These are phyloP conservation scores for Magallana gigas DNA, from an alignment of 1,140 invertebrate genomes.

Conservation along the genomic window DNA sequence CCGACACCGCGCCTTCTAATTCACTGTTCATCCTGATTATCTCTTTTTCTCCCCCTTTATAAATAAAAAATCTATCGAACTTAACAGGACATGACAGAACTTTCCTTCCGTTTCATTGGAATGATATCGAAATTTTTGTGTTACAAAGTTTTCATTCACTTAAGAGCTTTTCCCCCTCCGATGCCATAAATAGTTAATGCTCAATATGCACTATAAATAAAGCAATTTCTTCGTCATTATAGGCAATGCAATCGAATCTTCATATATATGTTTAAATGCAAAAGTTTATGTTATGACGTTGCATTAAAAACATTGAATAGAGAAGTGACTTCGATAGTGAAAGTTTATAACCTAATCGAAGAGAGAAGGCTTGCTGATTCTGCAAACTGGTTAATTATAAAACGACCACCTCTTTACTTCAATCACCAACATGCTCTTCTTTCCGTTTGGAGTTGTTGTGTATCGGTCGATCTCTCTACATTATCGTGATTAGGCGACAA, in stretches of 20 bases:
- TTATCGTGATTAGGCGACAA: neutral
- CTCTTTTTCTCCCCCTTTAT: neutral
- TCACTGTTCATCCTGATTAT: neutral
- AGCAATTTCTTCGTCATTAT: too few species aligned
- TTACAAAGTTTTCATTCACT: too few species aligned
- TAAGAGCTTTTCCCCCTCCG: too few species aligned
- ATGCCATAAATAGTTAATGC: too few species aligned
- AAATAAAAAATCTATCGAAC: neutral
- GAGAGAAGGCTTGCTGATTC: neutral
- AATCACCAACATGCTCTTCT: slow-evolving; percentile 4
- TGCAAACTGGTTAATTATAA: neutral
- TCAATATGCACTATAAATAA: too few species aligned
- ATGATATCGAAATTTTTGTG: too few species aligned
- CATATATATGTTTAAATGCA: too few species aligned
- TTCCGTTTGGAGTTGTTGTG: slow-evolving; percentile 14
- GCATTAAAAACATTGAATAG: too few species aligned
- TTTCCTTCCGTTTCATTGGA: neutral
- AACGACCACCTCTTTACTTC: neutral
- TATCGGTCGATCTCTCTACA: neutral
- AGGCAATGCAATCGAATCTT: too few species aligned
- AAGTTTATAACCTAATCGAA: neutral
- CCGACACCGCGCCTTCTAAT: neutral
- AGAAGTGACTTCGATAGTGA: neutral
- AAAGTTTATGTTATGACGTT: too few species aligned
- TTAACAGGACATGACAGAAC: neutral